Evolutionary conservation across 2,113 vertebrate genomes (phyloP), one percentile per base, ranked within the genome.

Genomic region (Oncorhynchus gorbuscha): DNA sequence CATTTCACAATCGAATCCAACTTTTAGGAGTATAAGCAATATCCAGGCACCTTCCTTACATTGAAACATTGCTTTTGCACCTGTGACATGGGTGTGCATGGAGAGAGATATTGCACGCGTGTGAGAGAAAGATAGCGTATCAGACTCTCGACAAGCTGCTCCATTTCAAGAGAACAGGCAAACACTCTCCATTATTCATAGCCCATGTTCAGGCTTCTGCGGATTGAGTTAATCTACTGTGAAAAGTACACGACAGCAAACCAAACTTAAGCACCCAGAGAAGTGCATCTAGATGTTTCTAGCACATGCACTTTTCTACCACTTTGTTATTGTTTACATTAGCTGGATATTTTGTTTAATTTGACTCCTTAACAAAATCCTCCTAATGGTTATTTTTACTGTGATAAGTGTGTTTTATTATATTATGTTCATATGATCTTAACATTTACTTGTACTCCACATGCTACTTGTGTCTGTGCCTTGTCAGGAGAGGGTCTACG

Each of bases 401-500:
- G 8, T 39, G 8, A 39, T 39, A 39, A 12, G 9, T 45, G 39
- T 45, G 8, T 45, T 45, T 45, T 11, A 45, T 11, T 39, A 8
- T 2, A 39, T 39, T 11, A 45, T 45, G 39, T 45, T 45, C 9
- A 45, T 3, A 45, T 45, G 39, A 45, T 9, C 39, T 45, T 45
- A 45, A 11, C 39, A 45, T 45, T 45, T 39, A 39, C 39, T 39
- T 39, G 39, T 9, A 39, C 8, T 39, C 8, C 8, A 39, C 39
- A 39, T 39, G 39, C 39, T 9, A 39, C 39, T 39, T 39, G 39
- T 39, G 80, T 82, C 90, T 88, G 79, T 92, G 88, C 93, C 89
- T 92, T 89, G 84, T 90, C 92, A 98, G 97, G 97, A 95, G 85
- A 94, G 95, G 91, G 93, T 95, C 90, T 95, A 94, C 81, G 93